Evolutionary conservation across 2,113 vertebrate genomes (phyloP).

Genomic region (Jaculus jaculus): DNA sequence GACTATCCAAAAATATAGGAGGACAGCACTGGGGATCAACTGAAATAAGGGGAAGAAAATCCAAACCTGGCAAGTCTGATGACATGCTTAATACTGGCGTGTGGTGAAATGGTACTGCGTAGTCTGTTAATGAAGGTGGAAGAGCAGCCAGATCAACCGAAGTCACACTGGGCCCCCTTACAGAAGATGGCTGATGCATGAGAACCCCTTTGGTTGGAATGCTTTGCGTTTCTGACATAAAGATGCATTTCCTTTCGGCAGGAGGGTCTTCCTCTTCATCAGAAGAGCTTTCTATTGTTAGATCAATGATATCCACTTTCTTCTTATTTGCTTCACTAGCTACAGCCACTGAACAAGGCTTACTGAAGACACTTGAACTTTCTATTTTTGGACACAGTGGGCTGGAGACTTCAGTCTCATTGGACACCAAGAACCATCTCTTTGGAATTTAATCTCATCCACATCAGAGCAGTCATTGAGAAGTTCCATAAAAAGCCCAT

Average conservation of each 20-base stretch:
- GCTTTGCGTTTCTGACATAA: not conserved
- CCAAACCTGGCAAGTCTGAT: constrained; percentile 93
- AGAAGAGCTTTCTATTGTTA: not conserved
- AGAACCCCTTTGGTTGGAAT: constrained; percentile 84
- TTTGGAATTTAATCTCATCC: constrained; percentile 98
- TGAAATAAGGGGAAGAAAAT: not conserved
- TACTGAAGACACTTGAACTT: not conserved
- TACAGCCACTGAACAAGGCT: not conserved
- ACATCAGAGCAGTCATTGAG: constrained; percentile 96
- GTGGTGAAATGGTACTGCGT: constrained; percentile 94
- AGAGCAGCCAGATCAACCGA: constrained; percentile 90
- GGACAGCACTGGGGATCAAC: constrained; percentile 90
- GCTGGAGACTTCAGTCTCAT: constrained; percentile 95
- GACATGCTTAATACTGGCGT: constrained; percentile 92
- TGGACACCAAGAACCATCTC: constrained; percentile 97
- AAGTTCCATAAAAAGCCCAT: constrained; percentile 98
- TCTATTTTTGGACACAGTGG: constrained; percentile 85
- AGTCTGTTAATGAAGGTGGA: constrained; percentile 92
- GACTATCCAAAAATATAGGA: constrained; percentile 97
- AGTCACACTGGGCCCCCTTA: constrained; percentile 91
- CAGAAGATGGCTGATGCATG: constrained; percentile 93
- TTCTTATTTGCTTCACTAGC: not conserved
- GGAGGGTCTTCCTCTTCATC: not conserved
- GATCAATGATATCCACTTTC: not conserved
- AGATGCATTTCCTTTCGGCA: not conserved